Evolutionary conservation across 1,140 invertebrate genomes (phyloP).

Genomic region (Cepaea nemoralis): DNA sequence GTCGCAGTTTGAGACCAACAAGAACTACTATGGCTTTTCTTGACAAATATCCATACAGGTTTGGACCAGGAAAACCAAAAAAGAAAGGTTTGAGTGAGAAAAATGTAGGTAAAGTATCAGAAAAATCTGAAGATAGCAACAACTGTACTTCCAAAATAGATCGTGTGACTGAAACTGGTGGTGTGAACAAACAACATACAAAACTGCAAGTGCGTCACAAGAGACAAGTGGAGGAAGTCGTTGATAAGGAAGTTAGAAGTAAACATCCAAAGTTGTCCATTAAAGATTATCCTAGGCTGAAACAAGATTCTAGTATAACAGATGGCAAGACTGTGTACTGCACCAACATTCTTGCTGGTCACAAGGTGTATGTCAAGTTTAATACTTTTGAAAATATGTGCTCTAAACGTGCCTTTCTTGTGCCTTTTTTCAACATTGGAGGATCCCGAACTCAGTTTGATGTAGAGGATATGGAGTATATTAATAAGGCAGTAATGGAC

Average conservation of each 20-base stretch:
- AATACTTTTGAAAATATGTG: conserved; percentile 25
- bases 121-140: not conserved
- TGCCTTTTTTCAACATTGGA: conserved; percentile 40
- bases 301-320: conserved; percentile 33
- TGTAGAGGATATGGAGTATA: conserved; percentile 36
- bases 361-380: conserved; percentile 39
- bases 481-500: conserved; percentile 30
- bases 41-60: conserved; percentile 16
- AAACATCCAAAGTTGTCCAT: conserved; percentile 16
- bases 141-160: not conserved
- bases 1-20: conserved; percentile 27
- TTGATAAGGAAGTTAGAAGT: not conserved
- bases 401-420: conserved; percentile 10
- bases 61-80: not conserved
- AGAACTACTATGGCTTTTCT: conserved; percentile 16
- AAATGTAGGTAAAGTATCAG: not conserved
- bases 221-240: not conserved
- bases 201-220: not conserved
- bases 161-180: not conserved
- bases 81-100: conserved; percentile 4
- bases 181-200: not conserved
- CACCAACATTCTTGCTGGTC: conserved; percentile 34
- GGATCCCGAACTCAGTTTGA: conserved; percentile 36
- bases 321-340: not conserved
- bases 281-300: conserved; percentile 29